Evolutionary conservation across 2,888 invertebrate genomes (phyloP).

Genomic region (Pheosia tremula): DNA sequence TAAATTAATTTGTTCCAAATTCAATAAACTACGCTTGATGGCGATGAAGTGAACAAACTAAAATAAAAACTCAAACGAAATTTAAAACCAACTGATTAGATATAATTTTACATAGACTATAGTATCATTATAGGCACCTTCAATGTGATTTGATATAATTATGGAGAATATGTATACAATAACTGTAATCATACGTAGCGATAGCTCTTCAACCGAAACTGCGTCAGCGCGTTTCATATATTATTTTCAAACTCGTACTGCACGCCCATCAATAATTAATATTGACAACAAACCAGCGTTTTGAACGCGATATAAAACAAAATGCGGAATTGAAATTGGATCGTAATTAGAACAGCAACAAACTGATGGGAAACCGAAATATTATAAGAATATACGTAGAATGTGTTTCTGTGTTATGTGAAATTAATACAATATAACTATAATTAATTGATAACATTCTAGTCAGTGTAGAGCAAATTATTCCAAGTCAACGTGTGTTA

Average conservation of each 20-base stretch:
- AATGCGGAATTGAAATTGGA: constrained; percentile 41
- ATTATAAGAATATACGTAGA: neutral
- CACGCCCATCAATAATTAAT: neutral
- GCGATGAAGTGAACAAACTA: constrained; percentile 41
- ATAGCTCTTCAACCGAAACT: constrained; percentile 49
- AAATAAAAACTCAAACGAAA: constrained; percentile 29
- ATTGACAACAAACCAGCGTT: neutral
- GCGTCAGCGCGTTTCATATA: constrained; percentile 3
- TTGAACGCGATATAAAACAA: neutral
- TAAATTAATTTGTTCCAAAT: neutral
- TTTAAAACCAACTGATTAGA: neutral
- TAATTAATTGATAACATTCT: neutral
- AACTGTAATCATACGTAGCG: constrained; percentile 31
- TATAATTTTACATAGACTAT: neutral
- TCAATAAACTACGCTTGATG: constrained; percentile 30
- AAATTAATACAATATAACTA: too few relatives aligned
- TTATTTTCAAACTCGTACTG: neutral
- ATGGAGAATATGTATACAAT: too few relatives aligned
- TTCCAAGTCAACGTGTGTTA: neutral
- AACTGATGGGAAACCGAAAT: constrained; percentile 10
- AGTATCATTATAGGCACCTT: too few relatives aligned
- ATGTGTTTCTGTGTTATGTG: too few relatives aligned
- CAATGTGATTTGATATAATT: too few relatives aligned
- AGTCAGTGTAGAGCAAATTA: neutral
- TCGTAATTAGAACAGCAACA: constrained; percentile 21